phyloP scores from a whole-genome alignment of 2,113 vertebrate species.

The Ammospiza caudacuta region DNA sequence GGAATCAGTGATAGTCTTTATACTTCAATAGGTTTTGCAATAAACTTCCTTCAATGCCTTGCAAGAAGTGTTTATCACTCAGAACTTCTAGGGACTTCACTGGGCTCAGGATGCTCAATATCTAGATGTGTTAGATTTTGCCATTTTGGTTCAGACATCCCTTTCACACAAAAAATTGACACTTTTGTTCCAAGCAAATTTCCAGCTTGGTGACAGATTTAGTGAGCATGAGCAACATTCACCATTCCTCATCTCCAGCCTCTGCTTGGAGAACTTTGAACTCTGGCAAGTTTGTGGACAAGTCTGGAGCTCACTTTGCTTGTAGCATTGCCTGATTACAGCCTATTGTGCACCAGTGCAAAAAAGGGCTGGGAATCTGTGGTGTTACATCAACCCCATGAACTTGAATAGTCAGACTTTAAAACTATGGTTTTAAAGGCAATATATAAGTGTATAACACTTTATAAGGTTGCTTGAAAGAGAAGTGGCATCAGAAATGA shows the following conservation, averaged over 20 bases:
- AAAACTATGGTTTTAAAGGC: not conserved
- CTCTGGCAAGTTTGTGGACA: not conserved
- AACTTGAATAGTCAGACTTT: not conserved
- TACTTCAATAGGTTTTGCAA: slow-evolving; percentile 48
- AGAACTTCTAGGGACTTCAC: slow-evolving; percentile 30
- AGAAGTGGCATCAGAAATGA: not conserved
- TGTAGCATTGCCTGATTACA: not conserved
- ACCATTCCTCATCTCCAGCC: not conserved
- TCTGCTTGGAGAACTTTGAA: slow-evolving; percentile 19
- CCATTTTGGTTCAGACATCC: not conserved
- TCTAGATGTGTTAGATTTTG: not conserved
- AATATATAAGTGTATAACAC: not conserved
- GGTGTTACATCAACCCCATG: not conserved
- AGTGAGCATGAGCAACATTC: not conserved
- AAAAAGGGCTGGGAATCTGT: not conserved
- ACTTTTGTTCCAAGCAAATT: not conserved
- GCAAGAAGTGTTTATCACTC: slow-evolving; percentile 1
- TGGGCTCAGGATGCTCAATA: not conserved
- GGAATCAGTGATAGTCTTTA: slow-evolving; percentile 11
- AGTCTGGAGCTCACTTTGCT: not conserved
- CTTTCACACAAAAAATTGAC: not conserved
- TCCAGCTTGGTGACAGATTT: slow-evolving; percentile 13
- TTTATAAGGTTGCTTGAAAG: not conserved
- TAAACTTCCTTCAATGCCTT: slow-evolving; percentile 17
- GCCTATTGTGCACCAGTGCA: not conserved